Percentiles rank a stretch among this genome's conserved stretches.
Conservation (phyloP, 2,888 invertebrate genomes). For the Nysson spinosus region DNA sequence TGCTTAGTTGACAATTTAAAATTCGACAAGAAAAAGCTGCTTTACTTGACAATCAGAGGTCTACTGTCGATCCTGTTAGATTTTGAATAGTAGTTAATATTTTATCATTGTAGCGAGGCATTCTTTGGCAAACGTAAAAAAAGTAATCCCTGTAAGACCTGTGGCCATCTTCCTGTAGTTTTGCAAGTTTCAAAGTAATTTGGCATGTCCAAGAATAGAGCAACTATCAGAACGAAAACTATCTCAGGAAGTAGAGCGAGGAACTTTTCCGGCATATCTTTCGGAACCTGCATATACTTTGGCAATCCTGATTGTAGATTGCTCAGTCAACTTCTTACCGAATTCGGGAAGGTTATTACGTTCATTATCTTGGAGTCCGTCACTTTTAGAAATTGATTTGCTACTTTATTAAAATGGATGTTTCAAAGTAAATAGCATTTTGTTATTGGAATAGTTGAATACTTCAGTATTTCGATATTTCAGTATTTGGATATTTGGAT, state of each 20-base stretch:
- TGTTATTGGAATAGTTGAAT: no score
- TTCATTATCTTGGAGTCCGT: not conserved
- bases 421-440: no score
- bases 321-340: not conserved
- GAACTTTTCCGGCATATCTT: constrained; percentile 33
- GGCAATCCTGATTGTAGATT: constrained; percentile 13
- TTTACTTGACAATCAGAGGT: no score
- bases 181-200: constrained; percentile 46
- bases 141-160: constrained; percentile 21
- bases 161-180: constrained; percentile 12
- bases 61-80: no score
- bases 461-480: no score
- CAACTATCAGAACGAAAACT: constrained; percentile 29
- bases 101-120: no score
- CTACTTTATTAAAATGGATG: no score
- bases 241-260: constrained; percentile 25
- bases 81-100: no score
- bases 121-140: constrained; percentile 3
- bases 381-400: no score
- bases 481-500: no score
- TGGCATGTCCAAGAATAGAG: constrained; percentile 26
- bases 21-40: no score
- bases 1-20: no score
- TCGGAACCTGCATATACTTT: constrained; percentile 15
- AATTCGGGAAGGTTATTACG: not conserved